These are phyloP conservation scores for Hoplodrina ambigua DNA, from an alignment of 2,888 invertebrate species.

Conservation along the genomic window DNA sequence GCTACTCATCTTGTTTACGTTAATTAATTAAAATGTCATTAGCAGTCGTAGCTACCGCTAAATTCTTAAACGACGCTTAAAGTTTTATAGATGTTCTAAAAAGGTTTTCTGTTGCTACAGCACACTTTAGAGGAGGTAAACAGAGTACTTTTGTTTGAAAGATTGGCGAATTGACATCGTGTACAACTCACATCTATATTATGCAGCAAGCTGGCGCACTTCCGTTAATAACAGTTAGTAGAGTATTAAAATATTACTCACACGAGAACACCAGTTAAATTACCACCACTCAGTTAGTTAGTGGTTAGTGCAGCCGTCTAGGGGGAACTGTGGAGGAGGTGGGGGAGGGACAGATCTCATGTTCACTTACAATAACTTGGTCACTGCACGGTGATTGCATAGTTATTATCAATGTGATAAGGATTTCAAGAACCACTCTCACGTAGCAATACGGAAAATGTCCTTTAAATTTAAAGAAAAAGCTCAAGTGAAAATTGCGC, in stretches of 20 bases:
- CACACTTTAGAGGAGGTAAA: no score
- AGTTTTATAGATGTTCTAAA: no score
- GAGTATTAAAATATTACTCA: slow-evolving; percentile 25
- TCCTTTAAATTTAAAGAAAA: not conserved
- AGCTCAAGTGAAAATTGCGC: not conserved
- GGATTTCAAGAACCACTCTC: not conserved
- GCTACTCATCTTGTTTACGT: no score
- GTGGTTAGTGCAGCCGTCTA: slow-evolving; percentile 26
- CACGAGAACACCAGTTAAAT: slow-evolving; percentile 8
- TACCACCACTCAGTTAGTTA: slow-evolving; percentile 32
- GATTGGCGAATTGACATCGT: no score
- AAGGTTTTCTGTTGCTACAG: no score
- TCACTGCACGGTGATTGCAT: not conserved
- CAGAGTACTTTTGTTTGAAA: no score
- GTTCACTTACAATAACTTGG: not conserved
- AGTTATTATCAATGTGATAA: not conserved
- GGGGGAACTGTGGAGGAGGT: no score
- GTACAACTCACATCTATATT: no score
- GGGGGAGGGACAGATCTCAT: not conserved
- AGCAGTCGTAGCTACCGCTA: no score
- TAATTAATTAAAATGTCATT: no score
- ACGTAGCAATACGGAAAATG: not conserved
- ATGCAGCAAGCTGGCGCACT: not conserved
- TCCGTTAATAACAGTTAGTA: slow-evolving; percentile 12
- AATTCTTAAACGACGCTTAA: no score